Percentiles rank a stretch among this genome's conserved stretches.
Evolutionary conservation across 2,797 vertebrate species (phyloP).

Genomic region (Loris lydekkerianus): DNA sequence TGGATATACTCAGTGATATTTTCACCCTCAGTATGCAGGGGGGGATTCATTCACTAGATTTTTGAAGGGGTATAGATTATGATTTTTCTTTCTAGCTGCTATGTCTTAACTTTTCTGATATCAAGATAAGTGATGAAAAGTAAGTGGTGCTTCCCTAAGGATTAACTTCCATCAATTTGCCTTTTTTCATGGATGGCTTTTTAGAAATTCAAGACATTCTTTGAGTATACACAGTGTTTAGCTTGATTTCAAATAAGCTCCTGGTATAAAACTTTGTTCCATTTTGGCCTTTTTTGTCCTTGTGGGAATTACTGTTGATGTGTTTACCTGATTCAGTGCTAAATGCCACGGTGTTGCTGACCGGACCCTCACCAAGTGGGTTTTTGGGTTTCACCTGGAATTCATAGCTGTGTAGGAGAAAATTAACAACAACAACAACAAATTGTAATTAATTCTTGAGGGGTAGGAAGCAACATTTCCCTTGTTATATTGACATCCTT

Average conservation of each 20-base stretch:
- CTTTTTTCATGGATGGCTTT: background rate
- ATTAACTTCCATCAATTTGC: background rate
- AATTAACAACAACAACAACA: constrained; percentile 61
- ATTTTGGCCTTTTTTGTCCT: background rate
- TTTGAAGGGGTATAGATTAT: background rate
- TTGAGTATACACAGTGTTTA: background rate
- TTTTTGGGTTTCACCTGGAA: constrained; percentile 97
- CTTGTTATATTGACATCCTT: background rate
- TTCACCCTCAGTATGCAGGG: background rate
- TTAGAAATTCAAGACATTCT: background rate
- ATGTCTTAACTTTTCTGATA: background rate
- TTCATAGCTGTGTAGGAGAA: constrained; percentile 92
- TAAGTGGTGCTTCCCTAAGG: background rate
- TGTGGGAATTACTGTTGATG: background rate
- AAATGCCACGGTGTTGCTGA: constrained; percentile 93
- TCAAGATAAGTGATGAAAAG: constrained; percentile 41
- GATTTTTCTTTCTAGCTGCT: background rate
- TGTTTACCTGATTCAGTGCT: constrained; percentile 97
- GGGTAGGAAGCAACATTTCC: constrained; percentile 37
- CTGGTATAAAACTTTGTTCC: background rate
- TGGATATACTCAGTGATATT: background rate
- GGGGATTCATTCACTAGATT: background rate
- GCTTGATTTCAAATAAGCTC: background rate
- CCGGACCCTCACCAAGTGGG: constrained; percentile 94
- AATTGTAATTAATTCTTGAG: constrained; percentile 38